Evolutionary conservation across 2,113 vertebrate species (phyloP).

Genomic region (Elephantulus edwardii): DNA sequence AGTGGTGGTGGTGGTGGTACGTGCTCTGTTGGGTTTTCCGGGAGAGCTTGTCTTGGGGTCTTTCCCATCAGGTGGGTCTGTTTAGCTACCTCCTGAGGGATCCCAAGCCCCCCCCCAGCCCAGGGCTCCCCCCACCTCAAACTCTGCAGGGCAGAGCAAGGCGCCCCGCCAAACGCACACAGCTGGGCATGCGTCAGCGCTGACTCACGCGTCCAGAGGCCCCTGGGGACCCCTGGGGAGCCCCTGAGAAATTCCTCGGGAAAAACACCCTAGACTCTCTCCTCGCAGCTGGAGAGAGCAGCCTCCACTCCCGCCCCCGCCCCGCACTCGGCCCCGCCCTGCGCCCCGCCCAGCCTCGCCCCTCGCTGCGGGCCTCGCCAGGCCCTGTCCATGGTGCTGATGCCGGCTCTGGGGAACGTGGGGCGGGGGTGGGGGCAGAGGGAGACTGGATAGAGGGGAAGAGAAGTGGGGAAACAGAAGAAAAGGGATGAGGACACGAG

Average conservation of each 20-base stretch:
- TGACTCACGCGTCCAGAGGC: slow-evolving; percentile 68
- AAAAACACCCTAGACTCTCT: slow-evolving; percentile 61
- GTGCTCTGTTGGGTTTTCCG: neutral
- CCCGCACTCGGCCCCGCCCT: neutral
- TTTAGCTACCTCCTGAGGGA: neutral
- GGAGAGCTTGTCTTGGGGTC: neutral
- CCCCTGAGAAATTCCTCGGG: slow-evolving; percentile 70
- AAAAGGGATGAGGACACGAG: neutral
- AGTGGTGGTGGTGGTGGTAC: neutral
- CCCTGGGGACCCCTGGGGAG: slow-evolving; percentile 56
- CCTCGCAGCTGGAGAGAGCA: neutral
- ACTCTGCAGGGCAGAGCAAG: neutral
- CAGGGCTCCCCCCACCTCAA: neutral
- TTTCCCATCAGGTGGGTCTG: neutral
- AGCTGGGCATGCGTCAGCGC: slow-evolving; percentile 77
- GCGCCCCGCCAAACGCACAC: slow-evolving; percentile 60
- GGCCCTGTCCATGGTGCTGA: slow-evolving; percentile 79
- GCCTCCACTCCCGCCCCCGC: neutral
- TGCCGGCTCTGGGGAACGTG: neutral
- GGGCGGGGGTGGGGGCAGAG: neutral
- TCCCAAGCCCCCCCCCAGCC: neutral
- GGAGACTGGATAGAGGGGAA: neutral
- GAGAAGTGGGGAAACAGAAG: no score
- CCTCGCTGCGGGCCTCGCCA: slow-evolving; percentile 54
- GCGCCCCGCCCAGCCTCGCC: slow-evolving; percentile 50